Base-by-base conservation (phyloP, 1,140 invertebrate species). In the Gonioctena quinquepunctata region DNA sequence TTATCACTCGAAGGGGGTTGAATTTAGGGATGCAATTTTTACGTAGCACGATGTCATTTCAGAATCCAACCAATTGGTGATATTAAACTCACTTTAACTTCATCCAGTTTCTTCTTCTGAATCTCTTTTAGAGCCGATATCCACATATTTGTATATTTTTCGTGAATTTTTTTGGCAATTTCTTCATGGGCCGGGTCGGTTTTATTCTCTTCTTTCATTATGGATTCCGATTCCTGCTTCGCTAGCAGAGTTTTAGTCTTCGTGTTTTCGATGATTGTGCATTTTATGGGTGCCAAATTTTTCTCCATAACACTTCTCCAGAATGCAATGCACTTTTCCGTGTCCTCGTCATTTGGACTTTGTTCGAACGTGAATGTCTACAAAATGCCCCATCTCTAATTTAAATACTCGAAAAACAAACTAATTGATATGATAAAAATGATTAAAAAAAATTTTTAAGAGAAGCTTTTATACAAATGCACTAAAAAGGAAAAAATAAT, bases 241-340 rank as follows among this genome's bases (percentile, higher is more conserved):
- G 2, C 5, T 50, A 23, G 6, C 23, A 19, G 16, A n/a, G 33
- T 3, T 66, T 65, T 25, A 16, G 26, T 66, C 54, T 69, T 69
- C 1, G 48, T 59, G 8, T n/a, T 50, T 33, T 72, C 64, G n/a
- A 77, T 68, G n/a, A 76, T 28, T 2, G 69, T 66, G 49, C 76
- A 77, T 54, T 77, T 77, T 8, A 77, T 69, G 3, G 76, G 74
- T 28, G 69, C 68, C 59, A 77, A 61, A 42, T 77, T 75, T 66
- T 71, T 75, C 49, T 70, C 66, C 49, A 76, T 67, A 11, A 77
- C 70, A 22, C 69, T 74, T 23, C 65, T 73, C 76, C 76, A 77
- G 56, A 77, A 77, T 11, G 59, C 33, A 8, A 77, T 69, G 49
- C 76, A 77, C 69, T 77, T 77, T 63, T 74, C 70, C 13, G 70